A percentile compares a stretch with the other conserved stretches of the same genome.
Evolutionary conservation across 2,888 invertebrate genomes (phyloP).

Genomic region (Drosophila lacicola): DNA sequence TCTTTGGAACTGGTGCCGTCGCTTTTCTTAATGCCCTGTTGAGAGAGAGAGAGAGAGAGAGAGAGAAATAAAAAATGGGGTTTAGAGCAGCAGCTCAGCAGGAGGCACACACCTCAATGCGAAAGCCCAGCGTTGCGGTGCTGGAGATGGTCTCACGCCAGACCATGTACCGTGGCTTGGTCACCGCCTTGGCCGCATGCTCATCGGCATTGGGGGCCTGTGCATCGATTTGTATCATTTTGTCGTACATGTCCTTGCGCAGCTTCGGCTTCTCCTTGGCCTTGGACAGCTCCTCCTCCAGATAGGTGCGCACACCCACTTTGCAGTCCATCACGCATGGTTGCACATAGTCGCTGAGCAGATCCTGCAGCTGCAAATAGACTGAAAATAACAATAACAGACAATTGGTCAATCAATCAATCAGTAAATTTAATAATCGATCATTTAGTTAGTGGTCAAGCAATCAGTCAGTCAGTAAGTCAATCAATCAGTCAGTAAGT

Average conservation of each 20-base stretch:
- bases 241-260: conserved; percentile 98
- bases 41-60: background rate
- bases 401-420: background rate
- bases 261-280: conserved; percentile 97
- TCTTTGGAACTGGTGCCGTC: conserved; percentile 97
- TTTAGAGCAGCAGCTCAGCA: background rate
- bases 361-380: conserved; percentile 96
- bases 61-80: background rate
- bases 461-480: background rate
- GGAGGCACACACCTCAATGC: conserved; percentile 90
- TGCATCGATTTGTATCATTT: conserved; percentile 97
- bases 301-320: conserved; percentile 96
- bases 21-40: conserved; percentile 92
- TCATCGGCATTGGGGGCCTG: conserved; percentile 96
- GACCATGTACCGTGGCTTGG: conserved; percentile 97
- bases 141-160: conserved; percentile 99
- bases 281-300: conserved; percentile 97
- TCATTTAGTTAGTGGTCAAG: too few relatives aligned
- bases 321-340: conserved; percentile 99
- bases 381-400: too few relatives aligned
- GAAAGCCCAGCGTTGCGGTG: conserved; percentile 97
- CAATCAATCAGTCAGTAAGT: background rate
- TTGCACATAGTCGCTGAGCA: conserved; percentile 94
- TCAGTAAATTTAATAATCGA: too few relatives aligned
- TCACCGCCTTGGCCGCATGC: conserved; percentile 94